Base-by-base conservation (phyloP, 2,797 vertebrate species). In the Pseudochirops cupreus region DNA sequence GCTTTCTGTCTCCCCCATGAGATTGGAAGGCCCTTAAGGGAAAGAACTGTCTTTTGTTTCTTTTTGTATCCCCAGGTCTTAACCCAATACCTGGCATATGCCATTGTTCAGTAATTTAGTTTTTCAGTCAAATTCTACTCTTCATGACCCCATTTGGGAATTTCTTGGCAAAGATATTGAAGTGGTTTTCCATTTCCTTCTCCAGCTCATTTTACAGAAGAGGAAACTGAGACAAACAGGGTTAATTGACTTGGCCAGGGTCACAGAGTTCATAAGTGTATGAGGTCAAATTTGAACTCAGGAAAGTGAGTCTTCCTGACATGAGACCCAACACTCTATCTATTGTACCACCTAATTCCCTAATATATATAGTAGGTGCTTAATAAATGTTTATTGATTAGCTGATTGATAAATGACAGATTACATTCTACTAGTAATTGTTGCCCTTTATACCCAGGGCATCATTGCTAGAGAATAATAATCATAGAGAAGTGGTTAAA, bases 351-450 rank as follows among this genome's bases (percentile, higher is more conserved):
- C 2, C 62, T 74, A 7, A 16, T 21, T 16, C 16, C 62, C 33
- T 74, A 52, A 52, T 16, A 74, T 33, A 74, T 74, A 74, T 1
- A 67, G 31, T n/a, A 16, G 12, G 0, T 74, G 62, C 33, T n/a
- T 74, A 18, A 74, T 39, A 74, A 74, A 39, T 74, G 16, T 39
- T 74, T 74, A 74, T 21, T 74, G 67, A 74, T 39, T 39, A 74
- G 14, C 39, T 39, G 16, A 74, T 39, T 62, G 55, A 55, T 59
- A 96, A 31, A 56, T 50, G 92, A 62, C 10, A 6, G 91, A 91
- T 94, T 94, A 92, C 39, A 74, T 39, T 74, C 55, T 55, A 67
- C 18, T 31, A 96, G 52, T 89, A 95, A 92, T 33, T 56, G 82
- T 91, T n/a, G 5, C 1, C 14, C 33, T 94, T 95, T 93, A 95